phyloP scores from a whole-genome alignment of 2,797 vertebrate species.

The Arnoldichthys spilopterus region DNA sequence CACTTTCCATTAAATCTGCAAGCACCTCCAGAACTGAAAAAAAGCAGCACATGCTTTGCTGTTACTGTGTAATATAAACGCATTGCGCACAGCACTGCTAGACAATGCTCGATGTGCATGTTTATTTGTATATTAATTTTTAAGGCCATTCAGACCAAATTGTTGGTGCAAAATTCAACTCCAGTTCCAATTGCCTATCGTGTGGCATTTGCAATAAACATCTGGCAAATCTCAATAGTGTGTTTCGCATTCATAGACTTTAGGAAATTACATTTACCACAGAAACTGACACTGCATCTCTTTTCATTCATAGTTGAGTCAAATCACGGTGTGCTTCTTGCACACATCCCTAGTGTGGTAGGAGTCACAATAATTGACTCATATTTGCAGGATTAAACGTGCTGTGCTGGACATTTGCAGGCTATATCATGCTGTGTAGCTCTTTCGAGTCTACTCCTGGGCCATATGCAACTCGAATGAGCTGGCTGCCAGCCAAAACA shows the following conservation, averaged over 20 bases:
- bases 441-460: not conserved
- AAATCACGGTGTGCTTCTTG: not conserved
- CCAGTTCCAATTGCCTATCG: not conserved
- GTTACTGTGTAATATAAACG: not conserved
- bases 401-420: not conserved
- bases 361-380: not conserved
- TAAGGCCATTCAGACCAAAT: too few species aligned
- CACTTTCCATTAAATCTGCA: slow-evolving; percentile 62
- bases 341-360: not conserved
- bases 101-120: not conserved
- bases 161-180: not conserved
- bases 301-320: not conserved
- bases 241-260: not conserved
- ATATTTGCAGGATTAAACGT: not conserved
- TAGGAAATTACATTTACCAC: too few species aligned
- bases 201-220: not conserved
- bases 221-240: not conserved
- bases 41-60: not conserved
- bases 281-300: not conserved
- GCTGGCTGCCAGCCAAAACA: not conserved
- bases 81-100: not conserved
- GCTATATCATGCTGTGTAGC: not conserved
- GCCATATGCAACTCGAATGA: not conserved
- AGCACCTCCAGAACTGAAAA: not conserved
- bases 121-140: not conserved